These are phyloP conservation scores for Scaptodrosophila lebanonensis DNA, from an alignment of 1,140 invertebrate species.

Conservation along the genomic window DNA sequence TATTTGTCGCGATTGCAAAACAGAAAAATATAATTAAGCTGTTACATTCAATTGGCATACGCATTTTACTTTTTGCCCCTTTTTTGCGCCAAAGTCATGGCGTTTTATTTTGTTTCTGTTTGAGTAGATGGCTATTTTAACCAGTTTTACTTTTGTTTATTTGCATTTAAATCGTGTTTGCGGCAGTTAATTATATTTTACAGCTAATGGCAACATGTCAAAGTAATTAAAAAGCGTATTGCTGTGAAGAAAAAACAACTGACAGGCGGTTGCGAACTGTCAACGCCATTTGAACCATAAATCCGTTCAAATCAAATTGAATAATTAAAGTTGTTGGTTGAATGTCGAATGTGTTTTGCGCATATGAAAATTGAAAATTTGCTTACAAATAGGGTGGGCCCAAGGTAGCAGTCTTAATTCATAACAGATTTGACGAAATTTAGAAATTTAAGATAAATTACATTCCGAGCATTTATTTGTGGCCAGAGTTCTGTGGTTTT, in stretches of 20 bases:
- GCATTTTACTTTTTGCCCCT: constrained; percentile 4
- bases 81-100: not conserved
- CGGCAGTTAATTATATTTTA: constrained; percentile 71
- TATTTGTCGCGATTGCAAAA: constrained; percentile 45
- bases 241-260: constrained; percentile 46
- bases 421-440: no score
- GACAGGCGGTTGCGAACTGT: constrained; percentile 65
- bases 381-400: no score
- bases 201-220: constrained; percentile 72
- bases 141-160: constrained; percentile 50
- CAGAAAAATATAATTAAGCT: constrained; percentile 52
- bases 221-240: constrained; percentile 64
- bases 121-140: constrained; percentile 11
- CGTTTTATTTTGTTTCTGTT: not conserved
- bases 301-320: constrained; percentile 63
- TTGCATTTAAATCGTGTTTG: constrained; percentile 63
- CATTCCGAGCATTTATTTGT: no score
- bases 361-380: not conserved
- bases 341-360: not conserved
- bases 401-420: no score
- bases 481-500: no score
- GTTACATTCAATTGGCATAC: constrained; percentile 5
- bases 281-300: constrained; percentile 58
- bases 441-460: no score
- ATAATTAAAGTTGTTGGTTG: constrained; percentile 37